Conservation (phyloP, 2,113 vertebrate species). For the Onychorhynchus coronatus region DNA sequence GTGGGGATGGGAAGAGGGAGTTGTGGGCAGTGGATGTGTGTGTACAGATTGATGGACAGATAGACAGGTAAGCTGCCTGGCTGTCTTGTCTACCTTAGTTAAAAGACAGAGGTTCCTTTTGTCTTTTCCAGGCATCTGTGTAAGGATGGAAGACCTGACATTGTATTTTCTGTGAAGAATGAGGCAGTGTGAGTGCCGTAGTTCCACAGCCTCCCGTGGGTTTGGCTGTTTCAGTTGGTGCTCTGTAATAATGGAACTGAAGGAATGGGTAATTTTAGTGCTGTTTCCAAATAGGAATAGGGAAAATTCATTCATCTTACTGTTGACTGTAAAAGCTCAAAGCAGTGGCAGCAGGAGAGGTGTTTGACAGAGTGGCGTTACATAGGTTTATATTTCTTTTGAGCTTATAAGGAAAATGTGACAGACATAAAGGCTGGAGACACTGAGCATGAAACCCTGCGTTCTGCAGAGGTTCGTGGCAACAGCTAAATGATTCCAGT, state of each 20-base stretch:
- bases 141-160: neutral
- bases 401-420: neutral
- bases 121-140: neutral
- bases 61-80: neutral
- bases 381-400: neutral
- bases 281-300: neutral
- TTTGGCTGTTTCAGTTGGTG: neutral
- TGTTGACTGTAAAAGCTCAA: neutral
- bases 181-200: neutral
- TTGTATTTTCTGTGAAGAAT: neutral
- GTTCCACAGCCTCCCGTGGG: neutral
- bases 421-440: neutral
- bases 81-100: neutral
- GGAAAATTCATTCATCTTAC: neutral
- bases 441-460: neutral
- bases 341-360: neutral
- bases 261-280: neutral
- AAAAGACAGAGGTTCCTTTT: neutral
- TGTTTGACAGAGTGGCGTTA: neutral
- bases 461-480: neutral
- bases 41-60: neutral
- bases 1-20: neutral
- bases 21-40: fast-evolving
- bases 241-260: neutral
- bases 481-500: neutral